A percentile compares a stretch with the other conserved stretches of the same genome.
phyloP scores from a whole-genome alignment of 2,888 invertebrate genomes.

The Portevinia maculata region DNA sequence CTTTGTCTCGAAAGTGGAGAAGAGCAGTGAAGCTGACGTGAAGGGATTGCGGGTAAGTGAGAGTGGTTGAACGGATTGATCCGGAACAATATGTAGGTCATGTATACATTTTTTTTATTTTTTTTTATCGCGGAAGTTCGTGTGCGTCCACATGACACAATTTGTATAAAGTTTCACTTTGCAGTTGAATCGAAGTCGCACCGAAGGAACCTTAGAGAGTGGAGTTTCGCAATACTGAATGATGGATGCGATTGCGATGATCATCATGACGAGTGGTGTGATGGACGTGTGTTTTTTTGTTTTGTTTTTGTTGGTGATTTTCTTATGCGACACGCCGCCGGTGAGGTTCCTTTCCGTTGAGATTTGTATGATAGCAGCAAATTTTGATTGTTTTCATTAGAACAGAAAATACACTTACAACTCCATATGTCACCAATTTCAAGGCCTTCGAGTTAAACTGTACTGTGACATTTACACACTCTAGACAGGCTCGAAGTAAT shows the following conservation, averaged over 20 bases:
- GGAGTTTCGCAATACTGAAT: constrained; percentile 5
- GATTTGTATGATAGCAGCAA: neutral
- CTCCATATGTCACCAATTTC: no score
- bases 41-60: constrained; percentile 92
- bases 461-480: no score
- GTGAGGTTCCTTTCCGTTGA: constrained; percentile 19
- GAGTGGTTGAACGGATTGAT: constrained; percentile 47
- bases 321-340: constrained; percentile 2
- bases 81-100: constrained; percentile 68
- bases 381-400: no score
- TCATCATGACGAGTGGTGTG: constrained; percentile 30
- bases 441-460: no score
- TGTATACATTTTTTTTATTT: constrained; percentile 13
- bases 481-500: no score
- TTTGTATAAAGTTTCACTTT: constrained; percentile 71
- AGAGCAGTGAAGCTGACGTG: constrained; percentile 92
- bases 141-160: constrained; percentile 69
- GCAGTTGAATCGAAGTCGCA: neutral
- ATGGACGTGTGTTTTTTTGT: constrained; percentile 38
- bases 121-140: constrained; percentile 55
- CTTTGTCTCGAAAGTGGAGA: constrained; percentile 94
- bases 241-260: constrained; percentile 4
- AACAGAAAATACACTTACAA: no score
- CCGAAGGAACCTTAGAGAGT: constrained; percentile 9
- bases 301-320: no score